phyloP scores from a whole-genome alignment of 2,113 vertebrate species.

The Phodopus roborovskii region DNA sequence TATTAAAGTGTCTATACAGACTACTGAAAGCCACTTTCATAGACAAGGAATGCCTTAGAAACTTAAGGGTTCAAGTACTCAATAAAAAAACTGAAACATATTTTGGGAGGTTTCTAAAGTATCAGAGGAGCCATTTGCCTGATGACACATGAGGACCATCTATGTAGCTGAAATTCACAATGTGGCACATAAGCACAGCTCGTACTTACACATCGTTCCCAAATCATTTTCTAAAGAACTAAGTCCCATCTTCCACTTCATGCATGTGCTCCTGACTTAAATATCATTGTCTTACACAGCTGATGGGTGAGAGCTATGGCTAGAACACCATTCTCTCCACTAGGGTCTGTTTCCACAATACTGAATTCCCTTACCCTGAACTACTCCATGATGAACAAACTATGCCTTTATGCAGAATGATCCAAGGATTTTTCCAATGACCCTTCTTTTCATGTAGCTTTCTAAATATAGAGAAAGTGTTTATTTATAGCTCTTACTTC shows the following conservation, averaged over 20 bases:
- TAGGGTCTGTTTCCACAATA: neutral
- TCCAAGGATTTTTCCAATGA: constrained; percentile 77
- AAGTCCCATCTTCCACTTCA: neutral
- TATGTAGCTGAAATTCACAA: neutral
- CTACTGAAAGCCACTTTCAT: neutral
- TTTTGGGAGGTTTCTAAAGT: neutral
- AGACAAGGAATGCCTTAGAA: neutral
- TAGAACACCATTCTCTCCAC: neutral
- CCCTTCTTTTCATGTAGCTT: constrained; percentile 63
- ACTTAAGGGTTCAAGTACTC: neutral
- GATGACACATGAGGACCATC: neutral
- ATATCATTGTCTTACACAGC: neutral
- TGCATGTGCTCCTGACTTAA: neutral
- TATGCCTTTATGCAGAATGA: constrained; percentile 13
- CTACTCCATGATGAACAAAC: constrained; percentile 59
- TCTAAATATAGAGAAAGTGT: constrained; percentile 77
- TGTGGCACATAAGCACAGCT: neutral
- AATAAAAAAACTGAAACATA: neutral
- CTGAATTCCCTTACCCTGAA: constrained; percentile 38
- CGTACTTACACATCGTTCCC: neutral
- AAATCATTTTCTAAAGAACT: neutral
- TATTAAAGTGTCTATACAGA: neutral
- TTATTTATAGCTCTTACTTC: constrained; percentile 82
- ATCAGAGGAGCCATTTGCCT: neutral
- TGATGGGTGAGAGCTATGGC: neutral